phyloP scores from a whole-genome alignment of 2,888 invertebrate genomes.

The Tromatobia lineatoria region DNA sequence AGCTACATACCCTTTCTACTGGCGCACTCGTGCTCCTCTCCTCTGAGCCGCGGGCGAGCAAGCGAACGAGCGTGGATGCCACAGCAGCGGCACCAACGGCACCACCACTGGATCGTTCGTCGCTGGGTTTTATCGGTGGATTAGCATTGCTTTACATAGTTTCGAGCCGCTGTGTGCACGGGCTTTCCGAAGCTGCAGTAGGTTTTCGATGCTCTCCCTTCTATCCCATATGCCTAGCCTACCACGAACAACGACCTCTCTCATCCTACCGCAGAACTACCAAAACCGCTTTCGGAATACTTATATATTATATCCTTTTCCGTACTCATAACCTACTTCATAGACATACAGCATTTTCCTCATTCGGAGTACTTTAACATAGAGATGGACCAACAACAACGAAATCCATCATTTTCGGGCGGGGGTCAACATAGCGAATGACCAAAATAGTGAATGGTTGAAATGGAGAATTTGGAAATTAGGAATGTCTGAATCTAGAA shows the following conservation, averaged over 20 bases:
- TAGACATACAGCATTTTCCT: not conserved
- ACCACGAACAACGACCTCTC: constrained; percentile 1
- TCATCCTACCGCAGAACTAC: constrained; percentile 17
- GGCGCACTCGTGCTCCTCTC: constrained; percentile 42
- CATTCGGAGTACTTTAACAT: not conserved
- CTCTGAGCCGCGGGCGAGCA: constrained; percentile 59
- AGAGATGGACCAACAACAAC: too few species aligned
- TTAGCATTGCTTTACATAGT: constrained; percentile 85
- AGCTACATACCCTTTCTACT: constrained; percentile 38
- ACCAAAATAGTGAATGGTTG: too few species aligned
- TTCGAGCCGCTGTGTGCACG: constrained; percentile 71
- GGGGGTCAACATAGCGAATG: too few species aligned
- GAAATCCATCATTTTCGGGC: too few species aligned
- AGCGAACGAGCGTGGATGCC: constrained; percentile 59
- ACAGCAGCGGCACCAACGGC: constrained; percentile 54
- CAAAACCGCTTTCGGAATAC: constrained; percentile 37
- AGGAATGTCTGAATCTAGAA: too few species aligned
- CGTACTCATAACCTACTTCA: not conserved
- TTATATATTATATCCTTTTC: not conserved
- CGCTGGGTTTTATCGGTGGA: constrained; percentile 83
- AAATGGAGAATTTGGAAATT: too few species aligned
- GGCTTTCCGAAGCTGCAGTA: constrained; percentile 65
- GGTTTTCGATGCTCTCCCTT: constrained; percentile 48
- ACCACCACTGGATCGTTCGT: constrained; percentile 75
- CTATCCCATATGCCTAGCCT: constrained; percentile 49